phyloP scores from a whole-genome alignment of 2,888 invertebrate species.

The Idaea dimidiata region DNA sequence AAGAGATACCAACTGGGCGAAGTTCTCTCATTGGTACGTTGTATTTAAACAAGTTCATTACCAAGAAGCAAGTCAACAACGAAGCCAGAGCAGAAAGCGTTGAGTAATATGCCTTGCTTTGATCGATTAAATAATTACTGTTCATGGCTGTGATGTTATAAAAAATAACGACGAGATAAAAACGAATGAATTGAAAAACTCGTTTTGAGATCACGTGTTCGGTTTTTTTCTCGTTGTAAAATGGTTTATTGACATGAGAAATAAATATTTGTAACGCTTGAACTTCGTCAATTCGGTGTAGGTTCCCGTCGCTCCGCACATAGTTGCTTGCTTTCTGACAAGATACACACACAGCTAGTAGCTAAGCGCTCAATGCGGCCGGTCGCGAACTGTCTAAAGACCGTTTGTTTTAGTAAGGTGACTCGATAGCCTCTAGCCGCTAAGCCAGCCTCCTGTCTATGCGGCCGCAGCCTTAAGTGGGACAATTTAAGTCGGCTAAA shows the following conservation, averaged over 20 bases:
- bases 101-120: conserved; percentile 28
- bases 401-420: too few species aligned
- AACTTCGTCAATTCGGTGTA: conserved; percentile 22
- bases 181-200: conserved; percentile 1
- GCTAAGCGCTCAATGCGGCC: too few species aligned
- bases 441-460: too few species aligned
- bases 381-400: too few species aligned
- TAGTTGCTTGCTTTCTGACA: too few species aligned
- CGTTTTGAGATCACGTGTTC: conserved; percentile 3
- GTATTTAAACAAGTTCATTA: conserved; percentile 30
- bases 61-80: conserved; percentile 27
- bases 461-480: too few species aligned
- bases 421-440: too few species aligned
- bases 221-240: background rate
- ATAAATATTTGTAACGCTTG: conserved; percentile 40
- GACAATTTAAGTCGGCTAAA: too few species aligned
- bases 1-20: background rate
- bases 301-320: too few species aligned
- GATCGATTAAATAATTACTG: conserved; percentile 17
- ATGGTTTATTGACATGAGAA: background rate
- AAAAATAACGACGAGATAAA: conserved; percentile 3
- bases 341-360: too few species aligned
- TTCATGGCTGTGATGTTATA: conserved; percentile 8
- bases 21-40: background rate
- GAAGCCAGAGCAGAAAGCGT: conserved; percentile 34